These are phyloP conservation scores for Scaeva pyrastri DNA, from an alignment of 2,888 invertebrate genomes.

Conservation along the genomic window DNA sequence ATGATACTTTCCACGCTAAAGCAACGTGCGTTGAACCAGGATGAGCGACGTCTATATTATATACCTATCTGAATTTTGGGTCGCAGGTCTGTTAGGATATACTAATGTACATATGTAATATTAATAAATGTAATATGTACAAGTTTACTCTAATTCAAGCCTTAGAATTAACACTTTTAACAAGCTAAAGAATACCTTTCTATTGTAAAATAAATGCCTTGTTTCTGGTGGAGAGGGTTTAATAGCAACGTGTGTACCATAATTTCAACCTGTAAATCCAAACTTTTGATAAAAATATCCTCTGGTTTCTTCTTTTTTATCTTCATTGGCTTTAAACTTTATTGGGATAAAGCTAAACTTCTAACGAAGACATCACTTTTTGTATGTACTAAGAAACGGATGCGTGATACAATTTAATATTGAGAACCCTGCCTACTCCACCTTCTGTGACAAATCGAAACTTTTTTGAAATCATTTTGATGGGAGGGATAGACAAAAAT, in stretches of 20 bases:
- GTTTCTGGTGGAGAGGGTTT: conserved; percentile 5
- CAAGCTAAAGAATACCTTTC: conserved; percentile 22
- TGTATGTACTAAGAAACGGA: conserved; percentile 4
- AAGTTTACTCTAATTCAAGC: too few relatives aligned
- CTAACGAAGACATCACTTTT: background rate
- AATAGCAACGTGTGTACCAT: conserved; percentile 16
- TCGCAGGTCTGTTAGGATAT: background rate
- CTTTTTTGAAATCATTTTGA: conserved; percentile 8
- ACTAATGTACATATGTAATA: too few relatives aligned
- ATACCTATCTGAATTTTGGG: too few relatives aligned
- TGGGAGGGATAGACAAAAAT: conserved; percentile 31
- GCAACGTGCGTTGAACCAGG: too few relatives aligned
- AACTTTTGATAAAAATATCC: conserved; percentile 5
- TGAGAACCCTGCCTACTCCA: conserved; percentile 13
- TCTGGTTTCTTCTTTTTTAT: conserved; percentile 19
- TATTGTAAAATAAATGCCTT: conserved; percentile 19
- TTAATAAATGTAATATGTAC: background rate
- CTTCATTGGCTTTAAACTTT: background rate
- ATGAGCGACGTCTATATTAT: too few relatives aligned
- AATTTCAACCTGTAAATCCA: conserved; percentile 13
- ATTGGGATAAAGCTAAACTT: background rate
- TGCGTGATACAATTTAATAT: background rate
- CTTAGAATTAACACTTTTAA: conserved; percentile 9
- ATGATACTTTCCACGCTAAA: too few relatives aligned
- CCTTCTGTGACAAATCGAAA: conserved; percentile 21